Evolutionary conservation across 2,888 invertebrate species (phyloP).

Genomic region (Epirrita christyi): DNA sequence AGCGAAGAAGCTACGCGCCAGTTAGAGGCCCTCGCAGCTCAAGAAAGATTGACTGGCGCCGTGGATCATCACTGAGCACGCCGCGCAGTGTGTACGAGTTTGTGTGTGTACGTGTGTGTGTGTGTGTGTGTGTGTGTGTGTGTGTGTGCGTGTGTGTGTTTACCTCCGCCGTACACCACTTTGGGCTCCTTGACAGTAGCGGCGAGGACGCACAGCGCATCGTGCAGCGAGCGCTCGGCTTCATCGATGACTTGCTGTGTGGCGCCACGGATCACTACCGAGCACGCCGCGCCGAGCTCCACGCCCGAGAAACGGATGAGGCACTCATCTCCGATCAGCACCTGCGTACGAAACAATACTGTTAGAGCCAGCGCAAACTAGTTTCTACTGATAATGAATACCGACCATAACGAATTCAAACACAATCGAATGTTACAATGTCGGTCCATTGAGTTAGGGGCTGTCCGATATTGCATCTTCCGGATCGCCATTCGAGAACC

Average conservation of each 20-base stretch:
- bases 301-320: constrained; percentile 98
- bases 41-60: constrained; percentile 89
- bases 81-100: constrained; percentile 90
- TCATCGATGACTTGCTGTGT: constrained; percentile 98
- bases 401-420: too few relatives aligned
- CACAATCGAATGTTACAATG: too few relatives aligned
- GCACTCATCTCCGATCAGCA: constrained; percentile 99
- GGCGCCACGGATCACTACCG: constrained; percentile 98
- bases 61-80: constrained; percentile 98
- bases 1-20: too few relatives aligned
- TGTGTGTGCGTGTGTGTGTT: constrained; percentile 15
- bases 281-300: constrained; percentile 97
- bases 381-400: too few relatives aligned
- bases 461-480: too few relatives aligned
- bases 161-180: constrained; percentile 96
- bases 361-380: too few relatives aligned
- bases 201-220: constrained; percentile 98
- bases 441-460: too few relatives aligned
- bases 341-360: constrained; percentile 68
- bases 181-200: constrained; percentile 97
- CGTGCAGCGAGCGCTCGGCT: constrained; percentile 98
- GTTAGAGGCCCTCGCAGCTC: too few relatives aligned
- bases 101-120: too few relatives aligned
- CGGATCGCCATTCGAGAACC: too few relatives aligned
- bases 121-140: too few relatives aligned